Conservation (phyloP, 2,888 invertebrate species). For the Tipula confusa region DNA sequence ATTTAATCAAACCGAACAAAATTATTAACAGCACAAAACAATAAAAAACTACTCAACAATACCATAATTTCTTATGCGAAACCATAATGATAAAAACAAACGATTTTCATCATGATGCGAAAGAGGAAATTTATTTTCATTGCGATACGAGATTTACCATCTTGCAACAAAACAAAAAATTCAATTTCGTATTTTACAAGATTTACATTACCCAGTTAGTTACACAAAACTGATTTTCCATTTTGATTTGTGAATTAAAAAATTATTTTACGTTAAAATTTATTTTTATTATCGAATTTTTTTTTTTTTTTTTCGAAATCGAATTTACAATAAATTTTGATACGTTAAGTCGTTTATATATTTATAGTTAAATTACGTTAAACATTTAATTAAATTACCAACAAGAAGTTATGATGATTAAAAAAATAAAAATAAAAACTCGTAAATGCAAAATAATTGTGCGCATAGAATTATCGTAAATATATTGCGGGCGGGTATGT, state of each 20-base stretch:
- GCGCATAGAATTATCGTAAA: not conserved
- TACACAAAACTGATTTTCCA: not conserved
- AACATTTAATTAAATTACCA: constrained; percentile 25
- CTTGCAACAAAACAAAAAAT: no score
- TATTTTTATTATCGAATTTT: not conserved
- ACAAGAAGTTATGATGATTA: constrained; percentile 6
- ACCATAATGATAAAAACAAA: not conserved
- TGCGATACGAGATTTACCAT: not conserved
- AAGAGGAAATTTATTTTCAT: constrained; percentile 12
- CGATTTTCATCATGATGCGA: not conserved
- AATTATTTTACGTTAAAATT: not conserved
- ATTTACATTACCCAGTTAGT: not conserved
- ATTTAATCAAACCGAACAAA: not conserved
- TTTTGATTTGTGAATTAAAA: not conserved
- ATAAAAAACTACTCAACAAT: not conserved
- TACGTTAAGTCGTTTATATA: not conserved
- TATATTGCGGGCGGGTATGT: not conserved
- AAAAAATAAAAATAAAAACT: no score
- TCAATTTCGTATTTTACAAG: not conserved
- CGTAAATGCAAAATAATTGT: not conserved
- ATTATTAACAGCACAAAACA: not conserved
- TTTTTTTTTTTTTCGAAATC: not conserved
- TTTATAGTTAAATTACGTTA: not conserved
- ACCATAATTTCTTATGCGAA: not conserved
- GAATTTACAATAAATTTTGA: not conserved